Percentiles rank a stretch among this genome's conserved stretches.
Conservation (phyloP, 2,113 vertebrate genomes). For the Ictidomys tridecemlineatus region DNA sequence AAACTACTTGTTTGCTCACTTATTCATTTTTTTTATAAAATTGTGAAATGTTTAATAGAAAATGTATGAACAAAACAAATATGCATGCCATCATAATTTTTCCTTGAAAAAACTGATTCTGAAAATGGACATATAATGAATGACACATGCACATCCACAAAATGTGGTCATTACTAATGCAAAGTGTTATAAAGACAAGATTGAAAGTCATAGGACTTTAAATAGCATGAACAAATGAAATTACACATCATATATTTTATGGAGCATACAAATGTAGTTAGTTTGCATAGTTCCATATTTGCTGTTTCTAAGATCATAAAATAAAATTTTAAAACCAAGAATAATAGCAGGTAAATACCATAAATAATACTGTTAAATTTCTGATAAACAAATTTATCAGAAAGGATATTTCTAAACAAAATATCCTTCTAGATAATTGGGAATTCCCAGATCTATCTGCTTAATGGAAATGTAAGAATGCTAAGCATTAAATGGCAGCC, state of each 20-base stretch:
- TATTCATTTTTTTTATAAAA: neutral
- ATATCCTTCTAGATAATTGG: neutral
- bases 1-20: neutral
- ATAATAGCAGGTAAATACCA: slow-evolving; percentile 17
- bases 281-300: neutral
- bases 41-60: slow-evolving; percentile 38
- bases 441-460: neutral
- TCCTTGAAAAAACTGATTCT: slow-evolving; percentile 53
- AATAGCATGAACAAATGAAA: slow-evolving; percentile 48
- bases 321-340: slow-evolving; percentile 40
- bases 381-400: too few relatives aligned
- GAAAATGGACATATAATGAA: neutral
- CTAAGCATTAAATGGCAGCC: neutral
- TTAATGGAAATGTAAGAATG: neutral
- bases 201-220: neutral
- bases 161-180: neutral
- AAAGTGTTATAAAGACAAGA: neutral
- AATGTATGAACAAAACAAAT: slow-evolving; percentile 26
- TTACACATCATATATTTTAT: slow-evolving; percentile 1
- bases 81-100: neutral
- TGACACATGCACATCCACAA: neutral
- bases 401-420: too few relatives aligned
- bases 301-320: slow-evolving; percentile 26
- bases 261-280: neutral
- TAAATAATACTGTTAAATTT: neutral